Evolutionary conservation across 2,797 vertebrate species (phyloP), one percentile per base, ranked within the genome.

Genomic region (Pogoniulus pusillus): DNA sequence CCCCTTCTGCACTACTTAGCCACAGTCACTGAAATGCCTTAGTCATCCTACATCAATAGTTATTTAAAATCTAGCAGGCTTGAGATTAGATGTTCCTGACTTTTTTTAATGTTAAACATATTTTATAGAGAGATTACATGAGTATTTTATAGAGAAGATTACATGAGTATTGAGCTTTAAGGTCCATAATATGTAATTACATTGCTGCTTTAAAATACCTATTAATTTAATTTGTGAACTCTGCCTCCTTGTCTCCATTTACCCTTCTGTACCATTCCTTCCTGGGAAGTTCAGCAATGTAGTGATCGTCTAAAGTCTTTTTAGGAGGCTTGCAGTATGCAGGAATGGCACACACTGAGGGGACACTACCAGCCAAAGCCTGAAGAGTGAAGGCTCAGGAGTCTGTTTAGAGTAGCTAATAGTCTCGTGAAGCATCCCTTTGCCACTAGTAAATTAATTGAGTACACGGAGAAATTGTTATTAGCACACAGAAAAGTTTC

Each of bases 191-290:
- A n/a, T 7, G 4, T 90, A 73, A 95, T 80, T 87, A 70, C 26
- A 79, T 68, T 76, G 16, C 53, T 76, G 29, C n/a, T 62, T 90
- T 71, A 37, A 66, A 90, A 57, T 85, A 74, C 54, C 69, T 58
- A 12, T 13, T 92, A 82, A 91, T 94, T 94, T 55, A 59, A 84
- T 92, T 92, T 89, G 57, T 89, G 89, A 77, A 60, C 78, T 82
- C 69, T 73, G 10, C 16, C 39, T 87, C 8, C 1, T 76, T 43
- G 69, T 18, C 27, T 76, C 30, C 18, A 1, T 23, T 39, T 84
- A n/a, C 26, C 86, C 14, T 81, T 39, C 37, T 63, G 37, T 26
- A 63, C 24, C 43, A 2, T 32, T 70, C 39, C 51, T 72, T 89
- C 51, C 32, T 35, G 30, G 51, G 19, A 12, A 81, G 4, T 43